Conservation (phyloP, 1,140 invertebrate genomes). For the Linepithema humile region DNA sequence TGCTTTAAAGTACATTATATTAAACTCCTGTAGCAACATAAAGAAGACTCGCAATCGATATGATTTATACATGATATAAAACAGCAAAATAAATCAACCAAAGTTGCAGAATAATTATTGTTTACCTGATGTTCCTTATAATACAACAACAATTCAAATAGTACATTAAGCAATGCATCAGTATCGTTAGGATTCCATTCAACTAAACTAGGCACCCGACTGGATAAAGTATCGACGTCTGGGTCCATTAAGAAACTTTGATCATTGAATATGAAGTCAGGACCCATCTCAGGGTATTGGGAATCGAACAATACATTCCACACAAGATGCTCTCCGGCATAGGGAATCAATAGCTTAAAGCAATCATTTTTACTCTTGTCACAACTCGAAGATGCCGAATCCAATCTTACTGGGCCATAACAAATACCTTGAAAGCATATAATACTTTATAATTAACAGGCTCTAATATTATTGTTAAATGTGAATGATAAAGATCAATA, state of each 20-base stretch:
- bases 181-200: constrained; percentile 85
- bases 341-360: constrained; percentile 80
- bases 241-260: constrained; percentile 85
- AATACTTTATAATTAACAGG: background rate
- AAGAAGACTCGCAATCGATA: too few species aligned
- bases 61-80: too few species aligned
- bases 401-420: constrained; percentile 40
- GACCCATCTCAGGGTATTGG: constrained; percentile 76
- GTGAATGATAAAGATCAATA: background rate
- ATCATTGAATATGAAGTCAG: constrained; percentile 85
- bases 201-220: constrained; percentile 85
- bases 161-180: constrained; percentile 84
- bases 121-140: constrained; percentile 86
- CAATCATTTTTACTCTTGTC: constrained; percentile 70
- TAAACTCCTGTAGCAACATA: background rate
- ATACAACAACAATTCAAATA: constrained; percentile 84
- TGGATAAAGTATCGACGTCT: constrained; percentile 82
- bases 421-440: constrained; percentile 60
- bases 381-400: constrained; percentile 59
- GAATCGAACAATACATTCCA: constrained; percentile 81
- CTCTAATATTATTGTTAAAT: background rate
- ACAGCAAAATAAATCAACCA: background rate
- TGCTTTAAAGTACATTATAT: background rate
- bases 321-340: constrained; percentile 75
- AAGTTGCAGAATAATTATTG: background rate